phyloP scores from a whole-genome alignment of 2,888 invertebrate genomes.

The Diarsia brunnea region DNA sequence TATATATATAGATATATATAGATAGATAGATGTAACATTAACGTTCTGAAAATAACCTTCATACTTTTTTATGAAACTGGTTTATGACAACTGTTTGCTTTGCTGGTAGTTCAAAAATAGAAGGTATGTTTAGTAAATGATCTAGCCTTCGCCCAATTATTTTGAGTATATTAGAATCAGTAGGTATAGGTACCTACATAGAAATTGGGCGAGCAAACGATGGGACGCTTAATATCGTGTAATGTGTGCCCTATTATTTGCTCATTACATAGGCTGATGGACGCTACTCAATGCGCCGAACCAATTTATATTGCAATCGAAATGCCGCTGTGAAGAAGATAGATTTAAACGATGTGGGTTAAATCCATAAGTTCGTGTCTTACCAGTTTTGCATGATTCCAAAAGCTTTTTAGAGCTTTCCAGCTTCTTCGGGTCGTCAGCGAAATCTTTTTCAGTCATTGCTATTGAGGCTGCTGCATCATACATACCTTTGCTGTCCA shows the following conservation, averaged over 20 bases:
- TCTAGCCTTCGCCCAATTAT: not conserved
- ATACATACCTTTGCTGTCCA: slow-evolving; percentile 83
- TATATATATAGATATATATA: too few relatives aligned
- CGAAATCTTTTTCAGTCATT: slow-evolving; percentile 77
- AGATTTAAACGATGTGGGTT: not conserved
- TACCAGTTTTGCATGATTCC: slow-evolving; percentile 83
- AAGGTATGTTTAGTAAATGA: not conserved
- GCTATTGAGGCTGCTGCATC: slow-evolving; percentile 75
- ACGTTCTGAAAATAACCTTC: not conserved
- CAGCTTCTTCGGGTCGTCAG: slow-evolving; percentile 75
- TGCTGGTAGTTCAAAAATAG: not conserved
- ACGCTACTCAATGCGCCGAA: not conserved
- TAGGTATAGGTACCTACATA: not conserved
- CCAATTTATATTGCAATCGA: not conserved
- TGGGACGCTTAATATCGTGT: not conserved
- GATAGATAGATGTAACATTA: not conserved
- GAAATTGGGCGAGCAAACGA: not conserved
- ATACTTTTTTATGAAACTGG: not conserved
- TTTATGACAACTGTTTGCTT: not conserved
- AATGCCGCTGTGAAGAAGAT: not conserved
- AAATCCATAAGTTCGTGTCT: not conserved
- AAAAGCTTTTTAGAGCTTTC: slow-evolving; percentile 81
- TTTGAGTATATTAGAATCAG: not conserved
- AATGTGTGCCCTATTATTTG: not conserved
- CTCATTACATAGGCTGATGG: not conserved